Evolutionary conservation across 2,113 vertebrate species (phyloP).

Genomic region (Hippopotamus amphibius): DNA sequence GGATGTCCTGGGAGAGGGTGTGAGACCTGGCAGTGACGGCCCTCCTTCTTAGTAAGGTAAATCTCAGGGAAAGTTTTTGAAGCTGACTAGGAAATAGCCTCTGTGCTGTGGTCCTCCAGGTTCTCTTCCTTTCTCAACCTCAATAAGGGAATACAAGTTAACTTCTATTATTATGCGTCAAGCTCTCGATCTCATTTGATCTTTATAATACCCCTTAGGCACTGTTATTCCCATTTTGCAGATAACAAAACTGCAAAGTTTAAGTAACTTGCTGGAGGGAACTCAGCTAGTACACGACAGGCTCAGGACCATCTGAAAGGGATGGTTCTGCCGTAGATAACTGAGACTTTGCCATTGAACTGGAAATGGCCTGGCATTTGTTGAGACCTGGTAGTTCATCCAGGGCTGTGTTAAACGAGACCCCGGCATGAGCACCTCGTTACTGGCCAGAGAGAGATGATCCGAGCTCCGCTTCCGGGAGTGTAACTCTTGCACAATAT

Average conservation of each 20-base stretch:
- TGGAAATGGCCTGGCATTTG: fast-evolving
- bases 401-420: not conserved
- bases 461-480: not conserved
- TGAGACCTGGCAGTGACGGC: fast-evolving
- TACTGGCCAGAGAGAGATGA: not conserved
- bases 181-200: not conserved
- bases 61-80: not conserved
- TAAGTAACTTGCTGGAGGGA: not conserved
- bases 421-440: not conserved
- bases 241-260: not conserved
- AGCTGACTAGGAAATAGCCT: not conserved
- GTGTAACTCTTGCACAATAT: not conserved
- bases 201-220: not conserved
- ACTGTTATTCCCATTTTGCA: not conserved
- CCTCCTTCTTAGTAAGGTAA: not conserved
- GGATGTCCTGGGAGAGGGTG: fast-evolving
- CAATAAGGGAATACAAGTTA: not conserved
- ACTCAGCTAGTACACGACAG: not conserved
- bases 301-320: not conserved
- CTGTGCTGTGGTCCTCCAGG: not conserved
- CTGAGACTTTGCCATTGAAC: not conserved
- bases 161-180: not conserved
- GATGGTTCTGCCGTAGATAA: fast-evolving
- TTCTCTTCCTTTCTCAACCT: not conserved
- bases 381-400: fast-evolving